These are phyloP conservation scores for Lamellibrachia satsuma DNA, from an alignment of 2,888 invertebrate species.

Conservation along the genomic window DNA sequence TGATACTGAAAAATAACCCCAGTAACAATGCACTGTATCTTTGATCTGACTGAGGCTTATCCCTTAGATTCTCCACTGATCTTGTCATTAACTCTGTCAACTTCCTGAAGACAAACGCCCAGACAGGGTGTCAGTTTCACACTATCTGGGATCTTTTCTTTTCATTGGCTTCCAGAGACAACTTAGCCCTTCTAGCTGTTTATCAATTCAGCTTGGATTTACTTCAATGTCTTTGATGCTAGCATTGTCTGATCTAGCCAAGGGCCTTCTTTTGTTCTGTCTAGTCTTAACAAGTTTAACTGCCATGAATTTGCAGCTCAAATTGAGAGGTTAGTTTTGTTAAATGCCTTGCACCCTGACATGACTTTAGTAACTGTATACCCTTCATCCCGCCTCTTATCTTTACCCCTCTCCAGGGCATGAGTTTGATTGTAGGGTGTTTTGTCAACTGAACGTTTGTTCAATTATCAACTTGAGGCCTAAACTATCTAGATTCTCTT, in stretches of 20 bases:
- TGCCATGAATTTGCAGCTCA: not conserved
- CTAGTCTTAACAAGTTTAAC: not conserved
- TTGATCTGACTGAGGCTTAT: not conserved
- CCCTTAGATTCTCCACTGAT: not conserved
- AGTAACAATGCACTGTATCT: not conserved
- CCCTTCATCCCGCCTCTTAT: not conserved
- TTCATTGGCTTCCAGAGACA: not conserved
- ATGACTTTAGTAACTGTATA: not conserved
- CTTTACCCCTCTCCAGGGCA: not conserved
- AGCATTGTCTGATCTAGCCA: not conserved
- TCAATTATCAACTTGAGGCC: not conserved
- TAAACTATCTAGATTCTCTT: not conserved
- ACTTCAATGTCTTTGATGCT: not conserved
- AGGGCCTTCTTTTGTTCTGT: not conserved
- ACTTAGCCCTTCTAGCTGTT: not conserved
- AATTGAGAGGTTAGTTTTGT: not conserved
- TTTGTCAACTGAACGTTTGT: not conserved
- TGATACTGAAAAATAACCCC: not conserved
- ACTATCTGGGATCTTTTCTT: not conserved
- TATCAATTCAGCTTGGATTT: not conserved
- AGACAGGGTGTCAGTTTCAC: not conserved
- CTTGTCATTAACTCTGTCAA: not conserved
- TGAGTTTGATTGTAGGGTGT: not conserved
- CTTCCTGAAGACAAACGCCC: not conserved
- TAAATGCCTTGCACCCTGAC: not conserved